Evolutionary conservation across 2,888 invertebrate genomes (phyloP).

Genomic region (Rhingia rostrata): DNA sequence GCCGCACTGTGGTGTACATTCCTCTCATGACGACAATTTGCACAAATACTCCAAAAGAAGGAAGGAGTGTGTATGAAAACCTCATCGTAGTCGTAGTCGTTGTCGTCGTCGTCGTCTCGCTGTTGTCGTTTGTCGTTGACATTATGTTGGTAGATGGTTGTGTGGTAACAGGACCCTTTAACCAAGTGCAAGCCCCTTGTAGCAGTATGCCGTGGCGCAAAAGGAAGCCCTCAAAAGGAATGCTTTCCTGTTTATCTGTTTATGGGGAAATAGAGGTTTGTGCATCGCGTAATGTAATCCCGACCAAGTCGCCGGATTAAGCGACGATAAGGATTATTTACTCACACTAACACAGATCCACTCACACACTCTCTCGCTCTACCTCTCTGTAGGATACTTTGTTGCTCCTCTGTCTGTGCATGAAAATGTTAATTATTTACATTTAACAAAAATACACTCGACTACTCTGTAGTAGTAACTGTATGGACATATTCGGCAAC

Average conservation of each 20-base stretch:
- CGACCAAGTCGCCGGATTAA: constrained; percentile 65
- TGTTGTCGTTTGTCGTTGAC: neutral
- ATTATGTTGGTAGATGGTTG: neutral
- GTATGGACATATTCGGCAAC: constrained; percentile 24
- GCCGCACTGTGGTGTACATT: constrained; percentile 32
- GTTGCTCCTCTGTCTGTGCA: constrained; percentile 34
- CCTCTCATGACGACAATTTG: constrained; percentile 5
- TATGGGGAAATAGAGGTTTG: constrained; percentile 68
- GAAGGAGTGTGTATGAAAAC: neutral
- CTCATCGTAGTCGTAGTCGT: neutral
- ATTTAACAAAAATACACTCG: constrained; percentile 57
- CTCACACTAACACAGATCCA: constrained; percentile 1
- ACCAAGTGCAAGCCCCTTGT: neutral
- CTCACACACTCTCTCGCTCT: constrained; percentile 19
- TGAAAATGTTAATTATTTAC: constrained; percentile 74
- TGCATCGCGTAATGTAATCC: constrained; percentile 71
- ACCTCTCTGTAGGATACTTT: constrained; percentile 33
- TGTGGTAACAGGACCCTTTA: neutral
- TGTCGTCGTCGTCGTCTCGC: neutral
- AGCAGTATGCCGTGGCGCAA: constrained; percentile 6
- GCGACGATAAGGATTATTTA: constrained; percentile 62
- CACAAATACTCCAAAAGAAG: constrained; percentile 14
- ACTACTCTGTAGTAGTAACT: constrained; percentile 18
- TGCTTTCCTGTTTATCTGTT: constrained; percentile 72
- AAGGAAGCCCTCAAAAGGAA: constrained; percentile 72